Evolutionary conservation across 2,113 vertebrate genomes (phyloP).

Genomic region (Lophochroa leadbeateri): DNA sequence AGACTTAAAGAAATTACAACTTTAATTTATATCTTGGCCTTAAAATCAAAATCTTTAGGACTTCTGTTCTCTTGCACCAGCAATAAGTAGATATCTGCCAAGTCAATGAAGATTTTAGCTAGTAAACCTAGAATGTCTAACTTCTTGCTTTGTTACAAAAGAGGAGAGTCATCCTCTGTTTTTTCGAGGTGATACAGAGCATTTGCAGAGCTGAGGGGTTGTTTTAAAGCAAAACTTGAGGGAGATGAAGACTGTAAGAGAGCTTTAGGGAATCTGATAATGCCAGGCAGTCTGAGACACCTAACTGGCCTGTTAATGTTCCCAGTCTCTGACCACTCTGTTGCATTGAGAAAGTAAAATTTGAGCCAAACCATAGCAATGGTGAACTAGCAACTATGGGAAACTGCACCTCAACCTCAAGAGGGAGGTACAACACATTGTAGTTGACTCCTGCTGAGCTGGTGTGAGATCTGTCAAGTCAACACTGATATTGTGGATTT

Average conservation of each 20-base stretch:
- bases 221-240: not conserved
- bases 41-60: not conserved
- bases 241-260: not conserved
- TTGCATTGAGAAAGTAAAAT: not conserved
- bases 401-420: accelerated
- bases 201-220: not conserved
- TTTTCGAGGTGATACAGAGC: not conserved
- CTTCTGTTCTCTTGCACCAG: not conserved
- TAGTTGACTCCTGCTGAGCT: not conserved
- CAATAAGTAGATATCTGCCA: not conserved
- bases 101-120: not conserved
- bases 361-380: not conserved
- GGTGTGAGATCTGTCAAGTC: not conserved
- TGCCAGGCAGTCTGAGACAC: not conserved
- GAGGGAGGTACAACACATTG: accelerated
- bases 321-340: not conserved
- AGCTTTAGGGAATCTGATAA: not conserved
- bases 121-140: not conserved
- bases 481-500: not conserved
- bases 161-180: not conserved
- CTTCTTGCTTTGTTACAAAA: not conserved
- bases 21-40: not conserved
- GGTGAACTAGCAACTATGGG: not conserved
- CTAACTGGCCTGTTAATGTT: not conserved
- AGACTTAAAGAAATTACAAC: not conserved